Base-by-base conservation (phyloP, 1,140 invertebrate genomes). In the Pogonus chalceus region DNA sequence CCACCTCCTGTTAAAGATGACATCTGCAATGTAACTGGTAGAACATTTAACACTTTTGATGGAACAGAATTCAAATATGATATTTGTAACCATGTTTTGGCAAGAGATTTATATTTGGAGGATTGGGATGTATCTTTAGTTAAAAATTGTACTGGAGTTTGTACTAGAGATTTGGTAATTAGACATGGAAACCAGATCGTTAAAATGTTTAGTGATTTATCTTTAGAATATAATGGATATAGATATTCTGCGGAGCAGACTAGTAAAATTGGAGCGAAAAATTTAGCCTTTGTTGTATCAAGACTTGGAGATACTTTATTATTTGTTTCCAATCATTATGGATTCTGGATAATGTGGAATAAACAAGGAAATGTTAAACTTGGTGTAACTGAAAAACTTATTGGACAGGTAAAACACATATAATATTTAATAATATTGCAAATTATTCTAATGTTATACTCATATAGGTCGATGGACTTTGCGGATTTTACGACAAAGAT, bases 391-490 rank as follows among this genome's bases (percentile, higher is more conserved):
- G 75, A 77, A n/a, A 78, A 78, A 58, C 72, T 83, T 26, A 60
- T 69, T 23, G 70, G 75, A 1, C 69, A 76, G 48, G n/a, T n/a
- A n/a, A n/a, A n/a, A n/a, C n/a, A n/a, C n/a, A n/a, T n/a, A n/a
- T n/a, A n/a, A n/a, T n/a, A n/a, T n/a, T n/a, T n/a, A n/a, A n/a
- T n/a, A n/a, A n/a, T n/a, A n/a, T n/a, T n/a, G n/a, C n/a, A n/a
- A n/a, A n/a, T n/a, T n/a, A n/a, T n/a, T n/a, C n/a, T n/a, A n/a
- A n/a, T n/a, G n/a, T n/a, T n/a, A n/a, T n/a, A n/a, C n/a, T n/a
- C n/a, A n/a, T n/a, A n/a, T n/a, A n/a, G n/a, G 79, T 91, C 0
- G 84, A 88, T 62, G 88, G 89, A 1, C 62, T 92, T 1, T 92
- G 89, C 61, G 89, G 89, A 2, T 83, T 78, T 52, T 88, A 81